Conservation (phyloP, 2,113 vertebrate species). For the Nymphicus hollandicus region DNA sequence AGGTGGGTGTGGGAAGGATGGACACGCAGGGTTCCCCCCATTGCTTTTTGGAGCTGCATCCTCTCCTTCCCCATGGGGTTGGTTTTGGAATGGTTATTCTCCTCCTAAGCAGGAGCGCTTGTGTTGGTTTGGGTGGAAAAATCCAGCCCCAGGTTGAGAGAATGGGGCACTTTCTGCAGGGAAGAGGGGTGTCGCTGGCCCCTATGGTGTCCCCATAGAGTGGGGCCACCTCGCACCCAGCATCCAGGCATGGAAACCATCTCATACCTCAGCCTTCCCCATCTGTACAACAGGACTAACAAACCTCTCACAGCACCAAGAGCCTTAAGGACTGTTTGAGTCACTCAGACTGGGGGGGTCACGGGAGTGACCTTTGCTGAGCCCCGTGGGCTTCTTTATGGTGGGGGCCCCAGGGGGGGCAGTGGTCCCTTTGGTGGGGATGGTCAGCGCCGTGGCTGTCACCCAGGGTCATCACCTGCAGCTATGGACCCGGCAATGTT, state of each 20-base stretch:
- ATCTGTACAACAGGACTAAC: accelerated
- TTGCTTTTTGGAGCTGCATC: neutral
- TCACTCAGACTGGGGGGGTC: accelerated
- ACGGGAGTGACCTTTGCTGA: neutral
- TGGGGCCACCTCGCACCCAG: accelerated
- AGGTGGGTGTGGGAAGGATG: neutral
- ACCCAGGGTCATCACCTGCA: neutral
- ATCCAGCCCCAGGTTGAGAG: neutral
- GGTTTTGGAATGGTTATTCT: neutral
- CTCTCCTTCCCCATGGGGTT: accelerated
- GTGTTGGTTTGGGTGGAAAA: neutral
- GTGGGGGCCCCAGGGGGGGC: accelerated
- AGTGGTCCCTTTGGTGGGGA: accelerated
- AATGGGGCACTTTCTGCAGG: neutral
- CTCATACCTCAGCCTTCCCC: accelerated
- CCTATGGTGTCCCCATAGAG: accelerated
- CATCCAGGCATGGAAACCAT: accelerated
- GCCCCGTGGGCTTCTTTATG: accelerated
- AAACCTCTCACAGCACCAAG: neutral
- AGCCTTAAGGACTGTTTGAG: neutral
- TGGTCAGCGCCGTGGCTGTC: neutral
- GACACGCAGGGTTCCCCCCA: too few species aligned
- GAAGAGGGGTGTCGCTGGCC: accelerated
- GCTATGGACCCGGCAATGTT: accelerated
- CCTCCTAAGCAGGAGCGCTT: neutral